Evolutionary conservation across 2,113 vertebrate genomes (phyloP).

Genomic region (Nyctibius bracteatus): DNA sequence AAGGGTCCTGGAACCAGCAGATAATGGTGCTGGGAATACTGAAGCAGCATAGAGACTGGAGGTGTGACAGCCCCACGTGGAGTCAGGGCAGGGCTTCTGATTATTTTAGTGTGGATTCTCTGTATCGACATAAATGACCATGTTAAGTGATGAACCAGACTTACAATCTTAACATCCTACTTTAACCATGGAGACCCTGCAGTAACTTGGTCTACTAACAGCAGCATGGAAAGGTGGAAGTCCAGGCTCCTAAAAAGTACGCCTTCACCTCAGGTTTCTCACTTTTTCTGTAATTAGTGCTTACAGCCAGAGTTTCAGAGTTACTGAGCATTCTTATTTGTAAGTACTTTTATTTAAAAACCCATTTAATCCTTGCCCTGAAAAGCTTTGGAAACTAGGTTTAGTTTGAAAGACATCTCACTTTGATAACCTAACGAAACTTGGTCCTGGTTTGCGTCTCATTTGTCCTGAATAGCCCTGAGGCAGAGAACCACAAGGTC

Average conservation of each 20-base stretch:
- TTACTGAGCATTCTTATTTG: not conserved
- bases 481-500: not conserved
- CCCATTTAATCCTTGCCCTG: not conserved
- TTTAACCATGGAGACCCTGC: not conserved
- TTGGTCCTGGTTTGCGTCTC: not conserved
- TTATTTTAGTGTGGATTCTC: not conserved
- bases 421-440: not conserved
- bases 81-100: not conserved
- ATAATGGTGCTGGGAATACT: not conserved
- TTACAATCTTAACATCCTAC: not conserved
- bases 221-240: not conserved
- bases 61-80: not conserved
- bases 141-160: not conserved
- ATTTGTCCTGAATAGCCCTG: not conserved
- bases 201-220: not conserved
- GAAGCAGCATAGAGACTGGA: not conserved
- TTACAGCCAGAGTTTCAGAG: not conserved
- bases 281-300: not conserved
- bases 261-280: not conserved
- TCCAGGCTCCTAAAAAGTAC: not conserved
- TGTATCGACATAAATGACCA: not conserved
- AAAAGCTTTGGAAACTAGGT: not conserved
- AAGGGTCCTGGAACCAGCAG: not conserved
- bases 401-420: not conserved
- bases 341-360: not conserved